These are phyloP conservation scores for Ammospiza caudacuta DNA, from an alignment of 2,113 vertebrate genomes.

Conservation along the genomic window DNA sequence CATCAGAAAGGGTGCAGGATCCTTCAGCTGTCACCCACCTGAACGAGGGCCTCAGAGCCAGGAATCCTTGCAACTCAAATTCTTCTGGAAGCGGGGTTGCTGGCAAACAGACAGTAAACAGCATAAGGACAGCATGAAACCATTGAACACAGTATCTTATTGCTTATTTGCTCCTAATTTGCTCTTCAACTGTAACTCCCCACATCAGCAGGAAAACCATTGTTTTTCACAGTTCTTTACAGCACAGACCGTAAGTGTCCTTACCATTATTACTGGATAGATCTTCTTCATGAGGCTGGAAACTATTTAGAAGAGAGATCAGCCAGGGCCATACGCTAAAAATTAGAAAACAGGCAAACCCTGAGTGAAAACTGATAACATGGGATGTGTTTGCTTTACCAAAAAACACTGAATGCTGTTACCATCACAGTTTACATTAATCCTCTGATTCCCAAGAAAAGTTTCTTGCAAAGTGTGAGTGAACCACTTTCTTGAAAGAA, in stretches of 20 bases:
- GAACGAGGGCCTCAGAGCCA: constrained; percentile 93
- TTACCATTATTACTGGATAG: constrained; percentile 86
- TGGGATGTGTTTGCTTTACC: neutral
- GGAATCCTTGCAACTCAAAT: constrained; percentile 97
- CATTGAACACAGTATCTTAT: neutral
- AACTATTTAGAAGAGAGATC: constrained; percentile 95
- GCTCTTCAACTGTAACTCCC: neutral
- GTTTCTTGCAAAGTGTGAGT: neutral
- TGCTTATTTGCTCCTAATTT: neutral
- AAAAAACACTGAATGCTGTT: neutral
- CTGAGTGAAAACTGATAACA: neutral
- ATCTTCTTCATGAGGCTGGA: constrained; percentile 92
- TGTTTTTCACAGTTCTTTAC: neutral
- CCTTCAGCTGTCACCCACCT: constrained; percentile 75
- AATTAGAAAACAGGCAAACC: constrained; percentile 34
- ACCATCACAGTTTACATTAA: neutral
- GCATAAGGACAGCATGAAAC: neutral
- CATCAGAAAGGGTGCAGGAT: neutral
- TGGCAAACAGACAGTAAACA: constrained; percentile 64
- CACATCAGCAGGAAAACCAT: neutral
- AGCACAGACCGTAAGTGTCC: neutral
- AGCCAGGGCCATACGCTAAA: constrained; percentile 96
- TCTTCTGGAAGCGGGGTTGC: constrained; percentile 94
- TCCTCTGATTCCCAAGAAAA: neutral
- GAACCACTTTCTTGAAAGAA: neutral